Conservation (phyloP, 2,888 invertebrate species). For the Limnephilus rhombicus region DNA sequence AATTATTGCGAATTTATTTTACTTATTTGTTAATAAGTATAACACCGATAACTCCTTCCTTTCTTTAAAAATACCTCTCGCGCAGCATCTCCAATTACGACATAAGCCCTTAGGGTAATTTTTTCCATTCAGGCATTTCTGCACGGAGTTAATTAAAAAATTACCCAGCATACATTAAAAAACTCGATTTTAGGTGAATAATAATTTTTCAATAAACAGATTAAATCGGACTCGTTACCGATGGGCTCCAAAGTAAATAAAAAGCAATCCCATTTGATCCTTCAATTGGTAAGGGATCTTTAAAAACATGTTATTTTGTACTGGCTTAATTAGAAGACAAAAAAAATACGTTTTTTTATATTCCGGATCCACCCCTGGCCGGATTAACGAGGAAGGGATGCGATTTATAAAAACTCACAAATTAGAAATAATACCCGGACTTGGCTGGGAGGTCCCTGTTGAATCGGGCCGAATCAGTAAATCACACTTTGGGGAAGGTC, state of each 20-base stretch:
- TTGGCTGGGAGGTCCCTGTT: slow-evolving; percentile 54
- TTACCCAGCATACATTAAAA: no score
- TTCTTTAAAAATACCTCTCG: no score
- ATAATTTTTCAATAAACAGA: background rate
- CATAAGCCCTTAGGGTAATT: no score
- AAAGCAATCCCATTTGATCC: background rate
- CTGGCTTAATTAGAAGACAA: background rate
- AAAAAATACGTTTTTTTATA: background rate
- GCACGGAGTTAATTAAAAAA: no score
- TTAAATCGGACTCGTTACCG: background rate
- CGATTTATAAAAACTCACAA: slow-evolving; percentile 61
- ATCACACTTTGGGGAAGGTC: slow-evolving; percentile 51
- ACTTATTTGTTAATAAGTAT: no score
- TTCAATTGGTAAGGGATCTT: background rate
- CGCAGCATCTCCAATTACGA: no score
- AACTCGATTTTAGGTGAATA: background rate
- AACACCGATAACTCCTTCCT: no score
- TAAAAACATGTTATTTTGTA: background rate
- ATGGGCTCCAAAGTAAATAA: background rate
- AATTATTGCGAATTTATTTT: no score
- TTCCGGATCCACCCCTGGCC: slow-evolving; percentile 9
- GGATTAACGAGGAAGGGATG: slow-evolving; percentile 29
- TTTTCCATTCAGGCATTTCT: no score
- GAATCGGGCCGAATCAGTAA: slow-evolving; percentile 55
- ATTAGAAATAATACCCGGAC: slow-evolving; percentile 65